Conservation (phyloP, 2,797 vertebrate species). For the Gallinago nigripennis region DNA sequence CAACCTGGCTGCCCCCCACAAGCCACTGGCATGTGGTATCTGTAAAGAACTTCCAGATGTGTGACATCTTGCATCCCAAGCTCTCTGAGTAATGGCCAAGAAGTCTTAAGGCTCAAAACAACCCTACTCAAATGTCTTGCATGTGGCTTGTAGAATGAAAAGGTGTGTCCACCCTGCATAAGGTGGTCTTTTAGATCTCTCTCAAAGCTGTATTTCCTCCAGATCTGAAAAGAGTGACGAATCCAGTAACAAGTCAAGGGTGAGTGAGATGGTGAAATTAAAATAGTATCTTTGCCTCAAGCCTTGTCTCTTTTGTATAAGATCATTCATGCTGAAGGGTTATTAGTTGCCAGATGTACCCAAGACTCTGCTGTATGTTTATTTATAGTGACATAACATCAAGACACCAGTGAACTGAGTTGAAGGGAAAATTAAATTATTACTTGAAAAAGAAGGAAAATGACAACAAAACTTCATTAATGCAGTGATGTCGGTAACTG, state of each 20-base stretch:
- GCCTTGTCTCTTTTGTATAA: neutral
- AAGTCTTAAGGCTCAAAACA: neutral
- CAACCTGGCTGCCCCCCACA: neutral
- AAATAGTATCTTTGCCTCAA: slow-evolving; percentile 22
- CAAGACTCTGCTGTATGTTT: neutral
- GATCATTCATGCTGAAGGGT: neutral
- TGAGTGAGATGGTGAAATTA: slow-evolving; percentile 14
- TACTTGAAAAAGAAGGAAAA: neutral
- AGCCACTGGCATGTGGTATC: neutral
- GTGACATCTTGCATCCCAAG: fast-evolving
- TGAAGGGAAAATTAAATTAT: neutral
- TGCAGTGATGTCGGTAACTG: neutral
- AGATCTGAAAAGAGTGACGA: neutral
- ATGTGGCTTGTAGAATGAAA: neutral
- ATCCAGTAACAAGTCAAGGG: neutral
- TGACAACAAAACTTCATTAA: neutral
- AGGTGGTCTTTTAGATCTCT: neutral
- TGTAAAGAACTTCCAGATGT: neutral
- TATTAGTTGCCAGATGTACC: slow-evolving; percentile 11
- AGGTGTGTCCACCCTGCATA: neutral
- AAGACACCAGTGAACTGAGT: neutral
- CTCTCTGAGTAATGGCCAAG: neutral
- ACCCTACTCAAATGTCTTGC: neutral
- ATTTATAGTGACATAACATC: neutral
- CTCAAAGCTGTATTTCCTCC: neutral